Conservation (phyloP, 2,797 vertebrate species). For the Podarcis siculus region DNA sequence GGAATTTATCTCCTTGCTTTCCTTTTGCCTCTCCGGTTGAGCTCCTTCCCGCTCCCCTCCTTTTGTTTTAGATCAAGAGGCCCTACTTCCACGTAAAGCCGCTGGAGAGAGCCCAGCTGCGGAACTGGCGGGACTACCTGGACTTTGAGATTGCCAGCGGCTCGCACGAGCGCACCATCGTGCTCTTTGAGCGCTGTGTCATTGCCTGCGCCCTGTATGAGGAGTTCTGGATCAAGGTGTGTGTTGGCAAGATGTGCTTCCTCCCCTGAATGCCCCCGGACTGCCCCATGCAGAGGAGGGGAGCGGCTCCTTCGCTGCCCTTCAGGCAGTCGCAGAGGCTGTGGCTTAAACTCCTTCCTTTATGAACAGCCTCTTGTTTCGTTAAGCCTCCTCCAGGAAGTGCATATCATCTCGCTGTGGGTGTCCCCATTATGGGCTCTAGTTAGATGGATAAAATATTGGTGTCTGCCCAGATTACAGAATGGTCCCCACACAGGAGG, state of each 20-base stretch:
- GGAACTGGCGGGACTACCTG: slow-evolving; percentile 86
- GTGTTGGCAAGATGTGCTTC: neutral
- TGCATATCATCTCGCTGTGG: too few relatives aligned
- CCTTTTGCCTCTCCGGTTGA: neutral
- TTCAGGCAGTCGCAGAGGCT: neutral
- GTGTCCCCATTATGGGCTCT: too few relatives aligned
- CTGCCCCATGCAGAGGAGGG: neutral
- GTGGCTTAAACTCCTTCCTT: too few relatives aligned
- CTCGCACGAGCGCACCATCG: slow-evolving; percentile 77
- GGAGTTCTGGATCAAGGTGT: slow-evolving; percentile 88
- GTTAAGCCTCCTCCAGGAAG: too few relatives aligned
- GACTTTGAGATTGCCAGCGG: slow-evolving; percentile 82
- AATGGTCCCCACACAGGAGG: too few relatives aligned
- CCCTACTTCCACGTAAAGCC: slow-evolving; percentile 88
- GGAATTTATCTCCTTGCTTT: neutral
- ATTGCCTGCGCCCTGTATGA: slow-evolving; percentile 89
- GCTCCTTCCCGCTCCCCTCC: neutral
- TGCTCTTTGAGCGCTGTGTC: slow-evolving; percentile 88
- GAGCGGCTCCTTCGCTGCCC: neutral
- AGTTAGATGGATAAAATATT: too few relatives aligned
- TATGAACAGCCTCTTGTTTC: too few relatives aligned
- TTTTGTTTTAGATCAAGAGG: slow-evolving; percentile 82
- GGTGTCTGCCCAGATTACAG: too few relatives aligned
- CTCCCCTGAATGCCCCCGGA: too few relatives aligned
- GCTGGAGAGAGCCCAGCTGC: slow-evolving; percentile 83